Evolutionary conservation across 2,113 vertebrate species (phyloP).

Genomic region (Ginglymostoma cirratum): DNA sequence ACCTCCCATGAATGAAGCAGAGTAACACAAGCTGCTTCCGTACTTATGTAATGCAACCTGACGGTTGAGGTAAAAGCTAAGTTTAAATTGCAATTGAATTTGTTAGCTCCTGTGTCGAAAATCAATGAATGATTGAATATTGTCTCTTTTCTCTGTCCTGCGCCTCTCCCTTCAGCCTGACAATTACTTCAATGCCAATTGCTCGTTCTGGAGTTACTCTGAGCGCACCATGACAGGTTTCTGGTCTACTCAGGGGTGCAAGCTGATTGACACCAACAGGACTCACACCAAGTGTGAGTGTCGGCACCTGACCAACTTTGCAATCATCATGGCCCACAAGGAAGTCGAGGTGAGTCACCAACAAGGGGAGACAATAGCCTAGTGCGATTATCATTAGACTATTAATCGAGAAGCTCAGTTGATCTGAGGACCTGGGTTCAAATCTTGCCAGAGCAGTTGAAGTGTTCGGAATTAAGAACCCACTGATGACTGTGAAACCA

Average conservation of each 20-base stretch:
- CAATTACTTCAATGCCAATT: constrained; percentile 98
- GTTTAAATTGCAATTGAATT: not conserved
- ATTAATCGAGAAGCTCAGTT: too few species aligned
- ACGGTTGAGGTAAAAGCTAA: constrained; percentile 56
- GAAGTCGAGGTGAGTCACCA: constrained; percentile 75
- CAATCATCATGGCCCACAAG: constrained; percentile 91
- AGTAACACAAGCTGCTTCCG: too few species aligned
- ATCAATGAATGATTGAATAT: not conserved
- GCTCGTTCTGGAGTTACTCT: constrained; percentile 99
- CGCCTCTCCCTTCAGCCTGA: constrained; percentile 68
- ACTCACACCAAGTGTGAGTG: constrained; percentile 94
- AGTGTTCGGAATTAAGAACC: too few species aligned
- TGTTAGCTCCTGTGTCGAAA: not conserved
- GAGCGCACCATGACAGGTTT: constrained; percentile 99
- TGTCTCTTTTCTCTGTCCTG: not conserved
- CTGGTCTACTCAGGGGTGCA: constrained; percentile 99
- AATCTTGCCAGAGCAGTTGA: too few species aligned
- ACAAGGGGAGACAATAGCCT: not conserved
- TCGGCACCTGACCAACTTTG: constrained; percentile 96
- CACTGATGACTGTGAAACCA: too few species aligned
- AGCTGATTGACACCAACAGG: constrained; percentile 87
- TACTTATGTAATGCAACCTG: constrained; percentile 73
- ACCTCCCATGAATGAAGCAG: too few species aligned
- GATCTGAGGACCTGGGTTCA: too few species aligned
- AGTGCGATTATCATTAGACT: too few species aligned